Conservation (phyloP, 1,140 invertebrate species). For the Drosophila parvula region DNA sequence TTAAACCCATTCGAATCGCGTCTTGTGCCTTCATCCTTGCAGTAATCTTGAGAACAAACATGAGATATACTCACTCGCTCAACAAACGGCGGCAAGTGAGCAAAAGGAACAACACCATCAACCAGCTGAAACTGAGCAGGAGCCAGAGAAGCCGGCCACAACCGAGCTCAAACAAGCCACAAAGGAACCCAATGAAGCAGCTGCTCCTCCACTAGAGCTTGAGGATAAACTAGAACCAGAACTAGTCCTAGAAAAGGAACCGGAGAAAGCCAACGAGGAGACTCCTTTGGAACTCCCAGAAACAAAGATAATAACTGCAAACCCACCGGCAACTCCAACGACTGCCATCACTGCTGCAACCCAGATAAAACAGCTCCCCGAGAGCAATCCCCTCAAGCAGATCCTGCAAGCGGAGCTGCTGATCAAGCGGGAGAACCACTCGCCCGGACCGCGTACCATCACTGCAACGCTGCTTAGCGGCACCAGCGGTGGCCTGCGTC, state of each 20-base stretch:
- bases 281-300: neutral
- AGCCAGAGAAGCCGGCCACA: constrained; percentile 34
- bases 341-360: constrained; percentile 30
- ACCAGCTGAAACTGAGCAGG: constrained; percentile 39
- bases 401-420: constrained; percentile 48
- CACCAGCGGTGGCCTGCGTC: constrained; percentile 34
- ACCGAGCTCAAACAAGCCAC: constrained; percentile 17
- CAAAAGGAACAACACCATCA: constrained; percentile 57
- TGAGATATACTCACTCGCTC: constrained; percentile 92
- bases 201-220: constrained; percentile 40
- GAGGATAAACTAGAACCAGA: constrained; percentile 39
- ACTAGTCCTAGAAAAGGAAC: constrained; percentile 44
- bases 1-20: constrained; percentile 66
- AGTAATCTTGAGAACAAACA: constrained; percentile 94
- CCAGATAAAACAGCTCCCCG: constrained; percentile 30
- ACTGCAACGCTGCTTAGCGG: constrained; percentile 58
- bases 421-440: constrained; percentile 69
- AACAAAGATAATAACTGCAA: constrained; percentile 21
- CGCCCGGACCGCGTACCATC: constrained; percentile 65
- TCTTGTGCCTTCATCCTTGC: constrained; percentile 85
- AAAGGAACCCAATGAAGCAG: constrained; percentile 14
- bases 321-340: constrained; percentile 27
- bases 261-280: constrained; percentile 22
- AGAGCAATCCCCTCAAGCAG: constrained; percentile 25
- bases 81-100: constrained; percentile 85